A percentile compares a stretch with the other conserved stretches of the same genome.
These are phyloP conservation scores for Micronycteris hirsuta DNA, from an alignment of 2,113 vertebrate species.

Conservation along the genomic window DNA sequence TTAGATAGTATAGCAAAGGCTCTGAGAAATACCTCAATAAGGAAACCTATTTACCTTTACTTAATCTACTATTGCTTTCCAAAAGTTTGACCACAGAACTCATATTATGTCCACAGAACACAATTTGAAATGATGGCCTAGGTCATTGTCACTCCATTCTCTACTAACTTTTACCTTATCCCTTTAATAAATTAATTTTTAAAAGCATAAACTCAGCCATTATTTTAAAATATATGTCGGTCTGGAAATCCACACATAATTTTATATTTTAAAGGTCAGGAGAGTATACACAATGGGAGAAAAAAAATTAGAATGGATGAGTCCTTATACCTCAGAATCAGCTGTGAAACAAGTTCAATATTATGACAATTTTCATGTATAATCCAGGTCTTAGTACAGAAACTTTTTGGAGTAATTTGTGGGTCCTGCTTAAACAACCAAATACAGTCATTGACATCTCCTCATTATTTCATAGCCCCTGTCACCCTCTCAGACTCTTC, in stretches of 20 bases:
- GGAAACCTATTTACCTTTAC: not conserved
- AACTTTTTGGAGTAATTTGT: not conserved
- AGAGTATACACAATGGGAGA: not conserved
- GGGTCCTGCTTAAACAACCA: not conserved
- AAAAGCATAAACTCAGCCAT: not conserved
- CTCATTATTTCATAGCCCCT: not conserved
- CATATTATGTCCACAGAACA: not conserved
- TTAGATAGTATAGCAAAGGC: not conserved
- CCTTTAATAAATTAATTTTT: not conserved
- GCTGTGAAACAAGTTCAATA: not conserved
- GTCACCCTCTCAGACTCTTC: accelerated
- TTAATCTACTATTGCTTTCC: not conserved
- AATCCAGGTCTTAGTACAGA: not conserved
- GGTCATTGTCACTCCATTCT: not conserved
- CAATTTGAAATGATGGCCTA: not conserved
- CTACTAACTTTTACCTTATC: not conserved
- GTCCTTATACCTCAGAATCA: not conserved
- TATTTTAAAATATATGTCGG: not conserved
- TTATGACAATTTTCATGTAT: not conserved
- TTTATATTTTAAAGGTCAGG: not conserved
- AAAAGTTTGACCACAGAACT: not conserved
- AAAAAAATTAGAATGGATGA: not conserved
- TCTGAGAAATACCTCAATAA: not conserved
- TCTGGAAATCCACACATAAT: not conserved
- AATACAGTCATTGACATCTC: not conserved